These are phyloP conservation scores for Turritopsis dohrnii DNA, from an alignment of 30 jellyfish, hydroid and myxozoan species.

Conservation along the genomic window DNA sequence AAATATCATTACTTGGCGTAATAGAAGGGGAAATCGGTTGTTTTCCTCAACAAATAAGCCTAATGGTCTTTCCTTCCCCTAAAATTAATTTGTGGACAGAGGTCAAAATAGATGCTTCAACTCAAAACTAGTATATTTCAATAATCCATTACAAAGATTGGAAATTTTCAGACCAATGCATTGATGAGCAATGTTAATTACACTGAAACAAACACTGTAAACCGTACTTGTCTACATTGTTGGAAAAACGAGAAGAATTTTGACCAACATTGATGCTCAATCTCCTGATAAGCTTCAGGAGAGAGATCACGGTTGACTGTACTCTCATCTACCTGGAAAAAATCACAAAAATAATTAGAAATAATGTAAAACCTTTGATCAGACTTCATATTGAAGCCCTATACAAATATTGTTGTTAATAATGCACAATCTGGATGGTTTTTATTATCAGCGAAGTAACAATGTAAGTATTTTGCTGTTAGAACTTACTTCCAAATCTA, in stretches of 20 bases:
- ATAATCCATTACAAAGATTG: too few species aligned
- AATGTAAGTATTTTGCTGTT: neutral
- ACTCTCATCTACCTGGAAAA: slow-evolving; percentile 45
- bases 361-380: too few species aligned
- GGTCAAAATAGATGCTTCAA: too few species aligned
- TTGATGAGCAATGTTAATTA: neutral
- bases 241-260: slow-evolving; percentile 64
- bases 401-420: too few species aligned
- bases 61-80: slow-evolving; percentile 61
- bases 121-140: neutral
- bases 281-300: slow-evolving; percentile 43
- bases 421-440: too few species aligned
- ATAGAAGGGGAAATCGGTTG: slow-evolving; percentile 30
- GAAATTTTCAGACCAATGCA: too few species aligned
- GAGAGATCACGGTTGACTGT: slow-evolving; percentile 44
- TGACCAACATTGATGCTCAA: slow-evolving; percentile 88
- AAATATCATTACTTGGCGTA: slow-evolving; percentile 46
- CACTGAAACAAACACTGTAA: slow-evolving; percentile 5
- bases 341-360: neutral
- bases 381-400: too few species aligned
- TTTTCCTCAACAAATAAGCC: slow-evolving; percentile 44
- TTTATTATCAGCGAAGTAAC: neutral
- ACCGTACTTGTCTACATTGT: slow-evolving; percentile 78
- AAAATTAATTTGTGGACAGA: neutral
- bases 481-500: slow-evolving; percentile 25